These are phyloP conservation scores for Patella caerulea DNA, from an alignment of 2,888 invertebrate species.

Conservation along the genomic window DNA sequence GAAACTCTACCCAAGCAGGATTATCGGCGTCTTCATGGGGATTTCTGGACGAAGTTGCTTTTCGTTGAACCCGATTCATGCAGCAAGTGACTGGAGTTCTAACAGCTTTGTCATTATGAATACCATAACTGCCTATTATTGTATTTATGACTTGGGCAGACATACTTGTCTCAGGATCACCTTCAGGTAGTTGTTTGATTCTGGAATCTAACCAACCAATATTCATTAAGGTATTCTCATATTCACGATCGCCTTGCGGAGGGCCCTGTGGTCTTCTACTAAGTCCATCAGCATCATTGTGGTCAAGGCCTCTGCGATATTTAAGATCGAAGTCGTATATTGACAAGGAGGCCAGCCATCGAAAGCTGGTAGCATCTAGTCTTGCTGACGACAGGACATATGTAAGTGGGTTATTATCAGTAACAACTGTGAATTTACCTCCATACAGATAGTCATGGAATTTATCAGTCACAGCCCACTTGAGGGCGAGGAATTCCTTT, in stretches of 20 bases:
- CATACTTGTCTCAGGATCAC: background rate
- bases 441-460: slow-evolving; percentile 27
- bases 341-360: slow-evolving; percentile 2
- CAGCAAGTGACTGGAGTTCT: background rate
- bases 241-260: slow-evolving; percentile 9
- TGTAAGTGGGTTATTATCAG: slow-evolving; percentile 43
- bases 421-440: slow-evolving; percentile 29
- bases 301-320: background rate
- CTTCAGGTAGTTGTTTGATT: background rate
- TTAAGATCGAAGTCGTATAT: slow-evolving; percentile 4
- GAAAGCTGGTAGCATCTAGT: background rate
- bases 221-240: background rate
- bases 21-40: background rate
- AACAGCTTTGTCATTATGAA: background rate
- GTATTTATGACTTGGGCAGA: background rate
- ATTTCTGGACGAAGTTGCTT: too few species aligned
- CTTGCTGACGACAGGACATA: slow-evolving; percentile 27
- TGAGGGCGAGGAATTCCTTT: slow-evolving; percentile 33
- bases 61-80: too few species aligned
- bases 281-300: slow-evolving; percentile 15
- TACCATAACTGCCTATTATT: background rate
- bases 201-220: background rate
- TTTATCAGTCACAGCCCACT: slow-evolving; percentile 36
- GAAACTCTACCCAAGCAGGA: background rate
- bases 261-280: background rate